Evolutionary conservation across 64 coral and sea anemone genomes (phyloP), one percentile per base, ranked within the genome.

Genomic region (Dendrophyllia cribrosa): DNA sequence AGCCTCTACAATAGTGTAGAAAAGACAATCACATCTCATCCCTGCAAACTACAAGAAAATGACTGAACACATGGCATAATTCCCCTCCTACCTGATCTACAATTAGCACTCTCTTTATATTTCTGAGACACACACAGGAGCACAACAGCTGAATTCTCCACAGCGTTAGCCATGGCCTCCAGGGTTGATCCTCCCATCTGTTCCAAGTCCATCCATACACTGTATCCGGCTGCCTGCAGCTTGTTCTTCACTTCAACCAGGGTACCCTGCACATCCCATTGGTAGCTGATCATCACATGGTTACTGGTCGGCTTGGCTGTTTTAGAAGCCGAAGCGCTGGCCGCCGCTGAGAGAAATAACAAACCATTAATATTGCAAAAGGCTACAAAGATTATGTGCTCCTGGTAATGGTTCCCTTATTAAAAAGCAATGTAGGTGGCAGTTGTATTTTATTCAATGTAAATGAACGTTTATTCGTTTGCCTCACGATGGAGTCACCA

Each of bases 231-330:
- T 0, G 65, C 63, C 52, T 93, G 85, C 7, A 93, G 85, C 44
- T 78, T 79, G 64, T 93, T 93, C 51, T 93, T 93, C 26, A 93
- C 91, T 25, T 88, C n/a, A 12, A 88, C 48, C 25, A 93, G 51
- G 7, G 70, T 61, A 3, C 69, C 34, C 66, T 93, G 85, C 9
- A 64, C 62, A 59, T 93, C 85, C 91, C 91, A 82, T 60, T 88
- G 91, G 65, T 93, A 88, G 65, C 91, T 93, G 43, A 93, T 93
- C 85, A 93, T 93, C 75, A 93, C 84, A 85, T 93, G 91, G 14
- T 93, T 93, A 53, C 52, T 8, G 16, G 64, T 23, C 9, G 47
- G 6, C 34, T 34, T 34, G 0, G 34, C 34, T 34, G 34, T 34
- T 34, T 34, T 34, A 34, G 34, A 34, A 34, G 34, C 34, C 34